Evolutionary conservation across 1,140 invertebrate species (phyloP).

Genomic region (Phymorhynchus buccinoides): DNA sequence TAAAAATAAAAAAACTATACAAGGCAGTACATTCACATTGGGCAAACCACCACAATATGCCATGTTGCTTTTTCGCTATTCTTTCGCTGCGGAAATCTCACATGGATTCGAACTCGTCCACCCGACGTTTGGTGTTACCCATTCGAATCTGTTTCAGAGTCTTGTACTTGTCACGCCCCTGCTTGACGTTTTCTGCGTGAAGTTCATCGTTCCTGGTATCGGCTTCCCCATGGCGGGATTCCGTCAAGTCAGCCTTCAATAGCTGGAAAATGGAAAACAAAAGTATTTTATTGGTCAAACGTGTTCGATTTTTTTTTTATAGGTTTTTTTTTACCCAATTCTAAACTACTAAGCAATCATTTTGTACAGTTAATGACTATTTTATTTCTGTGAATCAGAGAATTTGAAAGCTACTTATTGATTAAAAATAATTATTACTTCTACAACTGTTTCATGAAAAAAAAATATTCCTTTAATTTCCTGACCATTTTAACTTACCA

Average conservation of each 20-base stretch:
- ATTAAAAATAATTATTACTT: too few relatives aligned
- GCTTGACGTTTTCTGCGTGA: slow-evolving; percentile 90
- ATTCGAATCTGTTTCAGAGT: slow-evolving; percentile 98
- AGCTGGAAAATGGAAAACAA: slow-evolving; percentile 18
- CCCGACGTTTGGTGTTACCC: slow-evolving; percentile 99
- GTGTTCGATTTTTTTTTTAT: too few relatives aligned
- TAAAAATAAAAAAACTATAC: neutral
- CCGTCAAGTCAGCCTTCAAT: slow-evolving; percentile 37
- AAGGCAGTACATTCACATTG: neutral
- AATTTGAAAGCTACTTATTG: too few relatives aligned
- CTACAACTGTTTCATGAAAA: too few relatives aligned
- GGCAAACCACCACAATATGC: neutral
- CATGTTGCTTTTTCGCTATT: neutral
- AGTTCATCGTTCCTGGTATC: slow-evolving; percentile 77
- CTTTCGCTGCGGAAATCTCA: slow-evolving; percentile 78
- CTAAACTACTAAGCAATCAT: too few relatives aligned
- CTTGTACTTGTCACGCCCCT: slow-evolving; percentile 97
- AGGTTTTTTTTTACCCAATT: too few relatives aligned
- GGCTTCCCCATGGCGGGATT: slow-evolving; percentile 68
- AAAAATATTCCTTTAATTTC: too few relatives aligned
- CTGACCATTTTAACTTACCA: too few relatives aligned
- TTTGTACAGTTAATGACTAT: too few relatives aligned
- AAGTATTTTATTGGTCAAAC: too few relatives aligned
- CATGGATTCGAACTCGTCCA: slow-evolving; percentile 99
- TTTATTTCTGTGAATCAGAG: too few relatives aligned